Evolutionary conservation across 92 coral and sea anemone species (phyloP), one percentile per base, ranked within the genome.

Genomic region (Paragorgia papillata): DNA sequence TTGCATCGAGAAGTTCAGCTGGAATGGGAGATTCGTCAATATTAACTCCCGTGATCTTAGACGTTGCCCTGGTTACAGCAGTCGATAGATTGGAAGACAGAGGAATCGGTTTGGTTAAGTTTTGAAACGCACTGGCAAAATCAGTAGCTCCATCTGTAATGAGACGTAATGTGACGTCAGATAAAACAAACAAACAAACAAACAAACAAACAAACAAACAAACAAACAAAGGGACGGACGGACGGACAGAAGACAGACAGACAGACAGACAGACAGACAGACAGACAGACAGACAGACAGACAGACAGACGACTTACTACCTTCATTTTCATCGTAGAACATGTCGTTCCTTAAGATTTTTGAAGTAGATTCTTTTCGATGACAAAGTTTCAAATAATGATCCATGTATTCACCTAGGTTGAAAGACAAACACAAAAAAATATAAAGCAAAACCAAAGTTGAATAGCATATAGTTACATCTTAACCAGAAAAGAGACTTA

Each of bases 21-120:
- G 97, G 88, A 51, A 95, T 88, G 0, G 99, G 97, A 39, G 68
- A 89, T 59, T 94, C 98, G 22, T 94, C 88, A 50, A 83, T 89
- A 27, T 88, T 81, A 56, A 91, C 78, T 60, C 86, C 84, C 4
- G 98, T 84, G 41, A 94, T 86, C 64, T 81, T 83, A 24, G 94
- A 84, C 40, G 97, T 93, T 55, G 98, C 98, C 67, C 89, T 88
- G 79, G 91, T 81, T 77, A 94, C 98, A 84, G 92, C 98, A 30
- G 97, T 83, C 9, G 93, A 87, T 35, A 94, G 56, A 12, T 96
- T 88, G 0, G 98, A 74, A 12, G 78, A 55, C 8, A 71, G 19
- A 43, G 96, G 89, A 10, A 84, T 75, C 35, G 92, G 97, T 22
- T 94, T 96, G 68, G 97, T 89, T 32, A 94, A 88, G 53, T 87